phyloP scores from a whole-genome alignment of 2,888 invertebrate species.

The Drosophila peninsularis region DNA sequence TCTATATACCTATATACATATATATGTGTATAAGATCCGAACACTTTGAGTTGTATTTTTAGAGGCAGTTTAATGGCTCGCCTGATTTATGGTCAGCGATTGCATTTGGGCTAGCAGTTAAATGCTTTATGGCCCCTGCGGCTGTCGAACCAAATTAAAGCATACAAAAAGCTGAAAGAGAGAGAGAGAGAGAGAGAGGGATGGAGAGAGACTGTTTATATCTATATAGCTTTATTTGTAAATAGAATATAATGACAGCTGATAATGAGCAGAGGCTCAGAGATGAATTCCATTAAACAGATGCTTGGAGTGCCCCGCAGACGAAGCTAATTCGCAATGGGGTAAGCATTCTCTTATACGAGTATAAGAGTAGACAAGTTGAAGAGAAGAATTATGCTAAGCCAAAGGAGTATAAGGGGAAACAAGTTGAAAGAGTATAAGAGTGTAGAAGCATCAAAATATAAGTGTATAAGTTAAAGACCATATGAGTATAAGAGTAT shows the following conservation, averaged over 20 bases:
- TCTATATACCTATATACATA: not conserved
- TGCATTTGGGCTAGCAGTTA: constrained; percentile 68
- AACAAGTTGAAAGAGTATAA: no score
- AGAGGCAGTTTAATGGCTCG: constrained; percentile 56
- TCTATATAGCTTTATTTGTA: constrained; percentile 14
- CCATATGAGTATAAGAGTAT: not conserved
- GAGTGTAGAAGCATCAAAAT: no score
- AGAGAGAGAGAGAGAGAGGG: not conserved
- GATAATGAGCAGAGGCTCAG: not conserved
- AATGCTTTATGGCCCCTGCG: constrained; percentile 52
- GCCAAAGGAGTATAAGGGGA: no score
- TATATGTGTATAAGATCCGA: not conserved
- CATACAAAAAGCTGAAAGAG: constrained; percentile 15
- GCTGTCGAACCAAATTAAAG: constrained; percentile 52
- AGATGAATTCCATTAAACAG: constrained; percentile 4
- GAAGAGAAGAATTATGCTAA: not conserved
- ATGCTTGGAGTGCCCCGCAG: not conserved
- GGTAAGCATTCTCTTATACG: not conserved
- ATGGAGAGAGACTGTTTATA: not conserved
- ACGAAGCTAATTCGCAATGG: not conserved
- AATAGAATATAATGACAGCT: constrained; percentile 10
- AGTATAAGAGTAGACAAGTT: not conserved
- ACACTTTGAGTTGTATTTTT: constrained; percentile 42
- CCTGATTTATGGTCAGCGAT: constrained; percentile 68
- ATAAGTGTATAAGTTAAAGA: no score